phyloP scores from a whole-genome alignment of 2,113 vertebrate species.

The Hypocryptadius cinnamomeus region DNA sequence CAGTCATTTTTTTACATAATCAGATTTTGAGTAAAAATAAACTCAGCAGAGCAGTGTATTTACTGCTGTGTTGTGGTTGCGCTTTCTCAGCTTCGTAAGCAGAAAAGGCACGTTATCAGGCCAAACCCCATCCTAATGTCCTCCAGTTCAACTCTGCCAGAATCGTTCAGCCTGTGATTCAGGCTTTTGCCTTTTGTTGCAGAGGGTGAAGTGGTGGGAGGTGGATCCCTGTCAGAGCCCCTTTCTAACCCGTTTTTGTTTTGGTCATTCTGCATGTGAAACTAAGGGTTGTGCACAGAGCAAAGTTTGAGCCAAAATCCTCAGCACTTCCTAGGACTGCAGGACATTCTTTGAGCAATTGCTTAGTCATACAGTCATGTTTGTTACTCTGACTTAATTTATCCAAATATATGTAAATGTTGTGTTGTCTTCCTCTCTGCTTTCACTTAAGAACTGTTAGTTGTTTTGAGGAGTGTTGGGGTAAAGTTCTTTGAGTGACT shows the following conservation, averaged over 20 bases:
- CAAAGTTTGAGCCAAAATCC: background rate
- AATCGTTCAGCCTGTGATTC: background rate
- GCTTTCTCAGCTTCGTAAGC: background rate
- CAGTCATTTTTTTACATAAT: slow-evolving; percentile 13
- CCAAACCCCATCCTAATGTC: background rate
- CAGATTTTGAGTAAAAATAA: slow-evolving; percentile 12
- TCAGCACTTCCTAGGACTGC: background rate
- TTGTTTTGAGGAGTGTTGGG: background rate
- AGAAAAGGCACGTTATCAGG: background rate
- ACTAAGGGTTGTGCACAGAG: background rate
- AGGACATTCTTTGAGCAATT: background rate
- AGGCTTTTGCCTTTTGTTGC: background rate
- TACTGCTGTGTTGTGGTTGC: background rate
- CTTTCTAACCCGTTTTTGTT: background rate
- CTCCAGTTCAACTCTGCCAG: background rate
- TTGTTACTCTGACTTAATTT: background rate
- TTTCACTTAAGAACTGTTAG: background rate
- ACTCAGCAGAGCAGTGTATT: background rate
- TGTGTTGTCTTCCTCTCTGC: background rate
- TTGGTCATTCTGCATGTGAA: background rate
- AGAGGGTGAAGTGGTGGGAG: background rate
- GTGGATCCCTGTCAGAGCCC: background rate
- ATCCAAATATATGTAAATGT: background rate
- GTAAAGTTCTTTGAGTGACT: background rate
- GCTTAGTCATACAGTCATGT: background rate